Evolutionary conservation across 2,797 vertebrate genomes (phyloP).

Genomic region (Carcharodon carcharias): DNA sequence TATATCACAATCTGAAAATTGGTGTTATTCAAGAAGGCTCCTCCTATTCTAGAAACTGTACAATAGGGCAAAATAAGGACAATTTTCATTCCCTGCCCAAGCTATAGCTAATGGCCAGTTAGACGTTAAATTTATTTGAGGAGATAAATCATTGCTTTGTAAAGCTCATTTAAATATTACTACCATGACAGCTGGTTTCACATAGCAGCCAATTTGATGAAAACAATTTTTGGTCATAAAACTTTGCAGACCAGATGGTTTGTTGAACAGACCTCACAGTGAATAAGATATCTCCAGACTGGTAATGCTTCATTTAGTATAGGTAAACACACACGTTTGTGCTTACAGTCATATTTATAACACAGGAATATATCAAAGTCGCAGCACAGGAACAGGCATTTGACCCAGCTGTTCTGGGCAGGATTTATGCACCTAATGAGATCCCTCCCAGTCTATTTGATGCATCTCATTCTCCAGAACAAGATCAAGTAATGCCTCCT

Average conservation of each 20-base stretch:
- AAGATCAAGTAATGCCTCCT: background rate
- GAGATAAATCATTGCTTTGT: background rate
- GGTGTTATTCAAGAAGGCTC: background rate
- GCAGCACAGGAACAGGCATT: background rate
- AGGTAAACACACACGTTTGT: background rate
- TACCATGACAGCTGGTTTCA: background rate
- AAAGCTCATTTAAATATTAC: conserved; percentile 17
- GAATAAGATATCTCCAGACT: background rate
- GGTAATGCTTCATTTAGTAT: background rate
- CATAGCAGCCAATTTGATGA: background rate
- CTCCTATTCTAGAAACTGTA: background rate
- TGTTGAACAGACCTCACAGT: background rate
- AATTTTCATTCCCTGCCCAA: background rate
- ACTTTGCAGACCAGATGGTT: background rate
- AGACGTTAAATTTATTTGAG: background rate
- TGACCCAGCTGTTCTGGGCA: too few relatives aligned
- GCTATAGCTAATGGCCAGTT: background rate
- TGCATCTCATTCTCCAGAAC: background rate
- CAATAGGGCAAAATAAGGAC: background rate
- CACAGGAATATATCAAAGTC: background rate
- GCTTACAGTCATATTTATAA: background rate
- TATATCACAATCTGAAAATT: background rate
- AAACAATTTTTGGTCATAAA: conserved; percentile 15
- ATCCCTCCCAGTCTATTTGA: background rate
- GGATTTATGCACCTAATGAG: background rate